Base-by-base conservation (phyloP, 2,113 vertebrate species). In the Myotis lucifugus region DNA sequence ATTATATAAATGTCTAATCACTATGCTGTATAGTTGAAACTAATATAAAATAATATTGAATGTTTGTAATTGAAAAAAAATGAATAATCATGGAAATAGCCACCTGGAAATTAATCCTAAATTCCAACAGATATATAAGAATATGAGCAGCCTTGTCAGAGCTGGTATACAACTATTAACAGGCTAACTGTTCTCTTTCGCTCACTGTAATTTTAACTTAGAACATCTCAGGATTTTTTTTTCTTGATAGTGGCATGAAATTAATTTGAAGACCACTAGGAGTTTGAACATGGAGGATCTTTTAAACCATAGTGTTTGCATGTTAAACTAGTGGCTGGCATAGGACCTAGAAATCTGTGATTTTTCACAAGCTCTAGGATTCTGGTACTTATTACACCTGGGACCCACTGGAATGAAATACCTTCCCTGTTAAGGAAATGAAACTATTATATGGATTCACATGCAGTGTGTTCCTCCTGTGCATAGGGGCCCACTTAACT, bases 361-460 rank as follows among this genome's bases (percentile, higher is more conserved):
- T 54, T 86, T 91, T 94, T 94, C 52, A 23, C 72, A 90, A 86
- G 27, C 66, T 61, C 61, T 42, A 72, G 70, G 67, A 34, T 79
- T 85, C 73, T 86, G 74, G 50, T 14, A 76, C 21, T 52, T 61
- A 64, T 34, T 85, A 90, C 15, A 61, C 56, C 37, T 3, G 27
- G 19, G 64, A 85, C 42, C 10, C 52, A 46, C 73, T 64, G 14
- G 32, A 78, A 70, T 50, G 61, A 85, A 85, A 54, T 25, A 50
- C 27, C 50, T 90, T 52, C 40, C 52, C n/a, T 70, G 8, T 67
- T 84, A 56, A 46, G 59, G 48, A 94, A 84, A 46, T 69, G 23
- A 89, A 67, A 48, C 37, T 82, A 54, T n/a, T 67, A n/a, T 52
- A 67, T 66, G 81, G 29, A 66, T 81, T 93, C 32, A 69, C 11